A percentile compares a stretch with the other conserved stretches of the same genome.
Conservation (phyloP, 2,888 invertebrate genomes). For the Hyalella azteca region DNA sequence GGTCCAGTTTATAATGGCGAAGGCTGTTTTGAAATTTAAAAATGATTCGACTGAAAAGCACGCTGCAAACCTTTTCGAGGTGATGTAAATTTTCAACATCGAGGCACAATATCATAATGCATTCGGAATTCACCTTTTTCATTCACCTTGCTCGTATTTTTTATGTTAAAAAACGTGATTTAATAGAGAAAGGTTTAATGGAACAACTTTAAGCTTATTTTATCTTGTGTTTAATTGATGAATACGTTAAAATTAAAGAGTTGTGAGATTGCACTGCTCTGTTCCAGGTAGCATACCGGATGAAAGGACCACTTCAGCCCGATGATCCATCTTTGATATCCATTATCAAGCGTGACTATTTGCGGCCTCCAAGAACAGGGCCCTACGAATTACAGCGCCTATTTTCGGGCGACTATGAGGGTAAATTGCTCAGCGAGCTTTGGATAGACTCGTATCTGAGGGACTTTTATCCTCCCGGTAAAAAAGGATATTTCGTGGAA, state of each 20-base stretch:
- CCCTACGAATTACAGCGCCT: conserved; percentile 44
- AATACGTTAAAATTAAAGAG: neutral
- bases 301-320: neutral
- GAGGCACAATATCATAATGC: neutral
- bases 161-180: no score
- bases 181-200: no score
- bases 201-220: no score
- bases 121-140: neutral
- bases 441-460: conserved; percentile 45
- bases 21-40: neutral
- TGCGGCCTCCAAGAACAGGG: conserved; percentile 38
- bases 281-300: neutral
- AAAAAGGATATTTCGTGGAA: conserved; percentile 42
- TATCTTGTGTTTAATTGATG: neutral
- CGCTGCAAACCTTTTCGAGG: neutral
- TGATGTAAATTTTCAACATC: neutral
- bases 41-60: neutral
- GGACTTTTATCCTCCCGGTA: conserved; percentile 35
- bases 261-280: neutral
- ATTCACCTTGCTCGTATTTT: neutral
- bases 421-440: conserved; percentile 38
- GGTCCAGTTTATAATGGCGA: neutral
- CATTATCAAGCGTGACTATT: conserved; percentile 32
- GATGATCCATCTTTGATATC: neutral
- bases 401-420: conserved; percentile 35